Evolutionary conservation across 1,140 invertebrate species (phyloP).

Genomic region (Sminthurinus signatus): DNA sequence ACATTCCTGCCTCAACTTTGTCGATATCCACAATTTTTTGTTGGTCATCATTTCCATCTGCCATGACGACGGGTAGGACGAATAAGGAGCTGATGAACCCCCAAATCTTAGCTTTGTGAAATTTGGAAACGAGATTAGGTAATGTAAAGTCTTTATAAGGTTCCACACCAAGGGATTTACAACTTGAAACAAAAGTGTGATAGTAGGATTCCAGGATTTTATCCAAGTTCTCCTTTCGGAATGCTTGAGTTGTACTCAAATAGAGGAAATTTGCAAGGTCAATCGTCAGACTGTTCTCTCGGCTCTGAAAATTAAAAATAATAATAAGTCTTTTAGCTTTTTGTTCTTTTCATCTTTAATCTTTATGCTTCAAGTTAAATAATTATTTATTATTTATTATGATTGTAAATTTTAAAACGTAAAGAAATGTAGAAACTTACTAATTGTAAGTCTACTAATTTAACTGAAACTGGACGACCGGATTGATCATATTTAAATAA

Average conservation of each 20-base stretch:
- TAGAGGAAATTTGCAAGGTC: constrained; percentile 23
- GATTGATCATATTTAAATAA: constrained; percentile 50
- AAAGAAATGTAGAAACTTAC: too few relatives aligned
- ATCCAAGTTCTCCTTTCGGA: constrained; percentile 30
- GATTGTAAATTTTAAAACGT: too few relatives aligned
- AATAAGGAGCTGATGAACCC: constrained; percentile 6
- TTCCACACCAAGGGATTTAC: neutral
- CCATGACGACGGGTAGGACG: constrained; percentile 12
- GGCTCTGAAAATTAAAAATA: too few relatives aligned
- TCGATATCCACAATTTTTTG: neutral
- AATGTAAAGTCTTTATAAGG: constrained; percentile 14
- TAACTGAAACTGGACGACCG: neutral
- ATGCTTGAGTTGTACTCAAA: constrained; percentile 15
- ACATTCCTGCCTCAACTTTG: too few relatives aligned
- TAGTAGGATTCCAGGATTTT: constrained; percentile 46
- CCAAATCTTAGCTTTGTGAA: constrained; percentile 15
- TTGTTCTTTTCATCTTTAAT: too few relatives aligned
- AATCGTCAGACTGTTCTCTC: constrained; percentile 6
- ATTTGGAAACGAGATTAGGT: neutral
- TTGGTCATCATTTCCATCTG: neutral
- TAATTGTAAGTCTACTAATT: constrained; percentile 21
- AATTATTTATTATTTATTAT: too few relatives aligned
- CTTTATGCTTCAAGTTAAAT: too few relatives aligned
- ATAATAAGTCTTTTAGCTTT: too few relatives aligned
- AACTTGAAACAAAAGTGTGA: constrained; percentile 15